Evolutionary conservation across 2,888 invertebrate genomes (phyloP).

Genomic region (Dusona sp.): DNA sequence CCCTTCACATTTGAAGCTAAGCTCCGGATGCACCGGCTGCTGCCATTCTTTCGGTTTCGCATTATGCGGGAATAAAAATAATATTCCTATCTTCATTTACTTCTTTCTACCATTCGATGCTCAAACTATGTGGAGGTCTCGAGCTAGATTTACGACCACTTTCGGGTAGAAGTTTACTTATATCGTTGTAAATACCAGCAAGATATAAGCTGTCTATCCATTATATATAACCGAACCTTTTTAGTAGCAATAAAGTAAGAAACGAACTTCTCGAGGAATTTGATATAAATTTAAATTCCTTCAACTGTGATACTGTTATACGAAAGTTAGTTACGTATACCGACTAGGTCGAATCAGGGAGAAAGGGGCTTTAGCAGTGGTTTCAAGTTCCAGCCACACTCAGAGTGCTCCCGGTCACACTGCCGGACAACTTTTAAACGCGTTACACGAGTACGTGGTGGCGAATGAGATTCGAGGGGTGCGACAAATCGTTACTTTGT

Average conservation of each 20-base stretch:
- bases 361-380: constrained; percentile 6
- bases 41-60: constrained; percentile 34
- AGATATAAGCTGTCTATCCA: background rate
- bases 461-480: constrained; percentile 20
- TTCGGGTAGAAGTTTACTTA: background rate
- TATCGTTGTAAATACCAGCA: constrained; percentile 9
- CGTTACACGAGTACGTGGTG: constrained; percentile 7
- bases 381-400: constrained; percentile 24
- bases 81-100: constrained; percentile 25
- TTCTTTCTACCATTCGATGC: constrained; percentile 17
- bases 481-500: constrained; percentile 35
- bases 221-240: constrained; percentile 6
- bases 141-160: constrained; percentile 5
- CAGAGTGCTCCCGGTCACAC: constrained; percentile 37
- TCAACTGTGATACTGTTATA: constrained; percentile 59
- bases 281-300: constrained; percentile 5
- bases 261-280: constrained; percentile 4
- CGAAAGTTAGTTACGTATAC: constrained; percentile 69
- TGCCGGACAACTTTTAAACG: constrained; percentile 57
- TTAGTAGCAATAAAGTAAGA: constrained; percentile 4
- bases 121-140: background rate
- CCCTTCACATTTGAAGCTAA: constrained; percentile 32
- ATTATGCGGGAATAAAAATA: constrained; percentile 24
- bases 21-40: constrained; percentile 17
- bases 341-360: background rate